phyloP scores from a whole-genome alignment of 2,113 vertebrate genomes.

The Protobothrops flavoviridis region DNA sequence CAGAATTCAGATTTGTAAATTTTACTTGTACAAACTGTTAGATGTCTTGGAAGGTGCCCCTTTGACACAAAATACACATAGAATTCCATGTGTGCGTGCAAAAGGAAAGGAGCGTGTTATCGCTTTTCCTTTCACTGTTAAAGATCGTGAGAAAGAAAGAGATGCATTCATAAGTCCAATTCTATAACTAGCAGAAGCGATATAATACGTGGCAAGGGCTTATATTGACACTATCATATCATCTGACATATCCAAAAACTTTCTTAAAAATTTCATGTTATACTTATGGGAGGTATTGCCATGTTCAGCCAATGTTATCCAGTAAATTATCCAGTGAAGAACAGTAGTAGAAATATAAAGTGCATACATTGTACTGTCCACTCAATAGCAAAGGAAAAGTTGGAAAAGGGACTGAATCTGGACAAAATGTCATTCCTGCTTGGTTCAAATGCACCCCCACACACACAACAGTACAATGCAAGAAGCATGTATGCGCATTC shows the following conservation, averaged over 20 bases:
- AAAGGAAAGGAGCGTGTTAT: too few species aligned
- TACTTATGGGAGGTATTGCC: neutral
- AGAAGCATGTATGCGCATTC: neutral
- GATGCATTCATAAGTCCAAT: neutral
- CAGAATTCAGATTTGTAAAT: neutral
- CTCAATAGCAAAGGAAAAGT: too few species aligned
- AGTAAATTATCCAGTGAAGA: neutral
- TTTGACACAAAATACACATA: neutral
- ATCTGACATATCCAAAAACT: neutral
- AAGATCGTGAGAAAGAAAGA: too few species aligned
- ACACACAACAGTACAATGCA: neutral
- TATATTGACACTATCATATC: neutral
- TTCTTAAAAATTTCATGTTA: neutral
- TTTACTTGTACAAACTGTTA: neutral
- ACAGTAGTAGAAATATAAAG: neutral
- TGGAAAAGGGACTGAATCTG: too few species aligned
- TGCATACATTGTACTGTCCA: neutral
- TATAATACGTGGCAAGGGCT: neutral
- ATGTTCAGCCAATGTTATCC: neutral
- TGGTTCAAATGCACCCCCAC: neutral
- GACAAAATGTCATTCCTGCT: neutral
- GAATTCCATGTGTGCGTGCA: too few species aligned
- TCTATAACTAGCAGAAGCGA: neutral
- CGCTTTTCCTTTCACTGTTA: too few species aligned
- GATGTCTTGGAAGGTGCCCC: neutral